Base-by-base conservation (phyloP, 2,888 invertebrate genomes). In the Phaedon cochleariae region DNA sequence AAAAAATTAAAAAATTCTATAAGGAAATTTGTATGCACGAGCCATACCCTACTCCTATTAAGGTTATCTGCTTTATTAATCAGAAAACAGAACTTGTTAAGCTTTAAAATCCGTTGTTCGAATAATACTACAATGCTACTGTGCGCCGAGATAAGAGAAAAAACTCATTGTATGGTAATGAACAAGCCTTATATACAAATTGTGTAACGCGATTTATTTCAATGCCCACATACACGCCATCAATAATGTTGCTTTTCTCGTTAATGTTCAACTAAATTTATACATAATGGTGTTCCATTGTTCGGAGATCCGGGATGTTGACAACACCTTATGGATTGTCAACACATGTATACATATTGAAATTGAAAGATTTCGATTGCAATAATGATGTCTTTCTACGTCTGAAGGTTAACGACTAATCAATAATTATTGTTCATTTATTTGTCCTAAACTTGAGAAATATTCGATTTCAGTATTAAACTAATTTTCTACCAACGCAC, bases 101-200 rank as follows among this genome's bases (percentile, higher is more conserved):
- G 53, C 54, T 62, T 55, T 15, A 12, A 48, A 34, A 55, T 48
- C 62, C 54, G 62, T 53, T 57, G 57, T 57, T 57, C 45, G 26
- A 46, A 57, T 41, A 41, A 41, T 45, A 20, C 48, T 63, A 60
- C 29, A 51, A 60, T 34, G 69, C 69, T 67, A 67, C 69, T 65
- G 65, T 65, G 57, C 26, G 64, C 53, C 60, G 59, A 49, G 62
- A 59, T 62, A 58, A 66, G 55, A 62, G 26, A 64, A 63, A 63
- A 65, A 65, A 62, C 59, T 67, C 69, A 73, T 73, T 73, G 73
- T 73, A 73, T 73, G 73, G 58, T 67, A 73, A 73, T 73, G 46
- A 55, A 18, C 45, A 58, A 64, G 53, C 64, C 65, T 66, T 68
- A 68, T 64, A 71, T 72, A 73, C 73, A 72, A 73, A 73, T 73